Base-by-base conservation (phyloP, 2,888 invertebrate species). In the Theretra japonica region DNA sequence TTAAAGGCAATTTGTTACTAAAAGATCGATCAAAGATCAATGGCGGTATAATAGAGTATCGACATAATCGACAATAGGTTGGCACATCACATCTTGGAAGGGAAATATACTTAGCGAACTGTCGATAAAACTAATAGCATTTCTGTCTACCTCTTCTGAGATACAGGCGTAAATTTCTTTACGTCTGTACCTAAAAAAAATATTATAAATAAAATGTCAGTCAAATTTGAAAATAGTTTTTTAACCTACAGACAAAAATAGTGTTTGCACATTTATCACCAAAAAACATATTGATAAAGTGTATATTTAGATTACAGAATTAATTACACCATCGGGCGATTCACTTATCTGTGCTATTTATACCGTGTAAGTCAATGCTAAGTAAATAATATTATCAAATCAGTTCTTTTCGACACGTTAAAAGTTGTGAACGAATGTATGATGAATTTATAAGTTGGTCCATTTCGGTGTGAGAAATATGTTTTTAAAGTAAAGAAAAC, bases 261-360 rank as follows among this genome's bases (percentile, higher is more conserved):
- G 15, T 23, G 5, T 23, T 65, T 19, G 48, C 15, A 19, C 4
- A 6, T 1, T 7, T 41, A 65, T 48, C 11, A 65, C 15, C 7
- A n/a, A 53, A 17, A 48, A 48, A 65, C 65, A 17, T 1, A 15
- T 15, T 23, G 65, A 65, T 48, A 41, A 65, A 48, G 1, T 65
- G 4, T 65, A 48, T 41, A 48, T 65, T 65, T 21, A 21, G 62
- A 19, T 62, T 21, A 41, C 23, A 15, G 15, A 60, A 60, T 30
- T 62, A 65, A 65, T 65, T 65, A 65, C 21, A 65, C 41, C 23
- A 21, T 41, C 62, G 23, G 62, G 62, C 41, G 62, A 41, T 65
- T 41, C 41, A 65, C 41, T 62, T 65, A 65, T 65, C 65, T 59
- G 7, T n/a, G 48, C 6, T 65, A 23, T 65, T 65, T 65, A 48